phyloP scores from a whole-genome alignment of 2,888 invertebrate species.

The Cerastis rubricosa region DNA sequence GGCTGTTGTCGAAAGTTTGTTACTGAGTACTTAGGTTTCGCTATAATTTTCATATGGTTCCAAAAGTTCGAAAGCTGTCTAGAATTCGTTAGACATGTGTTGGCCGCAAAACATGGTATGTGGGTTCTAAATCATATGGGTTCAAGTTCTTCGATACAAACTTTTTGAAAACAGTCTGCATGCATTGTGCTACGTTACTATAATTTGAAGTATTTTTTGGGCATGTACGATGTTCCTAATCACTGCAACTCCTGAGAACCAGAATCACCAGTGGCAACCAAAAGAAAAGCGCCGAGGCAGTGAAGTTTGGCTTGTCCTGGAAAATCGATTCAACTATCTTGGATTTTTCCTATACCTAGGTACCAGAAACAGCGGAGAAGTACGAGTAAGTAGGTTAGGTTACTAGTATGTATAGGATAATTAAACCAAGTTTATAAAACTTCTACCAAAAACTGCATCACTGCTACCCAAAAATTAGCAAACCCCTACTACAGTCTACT shows the following conservation, averaged over 20 bases:
- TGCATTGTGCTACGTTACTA: background rate
- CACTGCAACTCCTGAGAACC: background rate
- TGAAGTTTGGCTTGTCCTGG: background rate
- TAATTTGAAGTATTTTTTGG: no score
- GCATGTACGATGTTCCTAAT: background rate
- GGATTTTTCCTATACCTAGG: background rate
- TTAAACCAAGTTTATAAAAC: background rate
- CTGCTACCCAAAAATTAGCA: constrained; percentile 19
- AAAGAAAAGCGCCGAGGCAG: background rate
- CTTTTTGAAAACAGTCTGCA: background rate
- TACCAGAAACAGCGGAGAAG: background rate
- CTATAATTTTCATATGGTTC: constrained; percentile 22
- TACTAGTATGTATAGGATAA: background rate
- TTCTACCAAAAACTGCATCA: background rate
- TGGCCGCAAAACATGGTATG: background rate
- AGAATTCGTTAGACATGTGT: constrained; percentile 25
- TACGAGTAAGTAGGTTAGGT: background rate
- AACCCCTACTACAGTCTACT: background rate
- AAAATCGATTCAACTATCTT: background rate
- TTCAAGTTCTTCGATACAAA: background rate
- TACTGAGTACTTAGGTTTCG: constrained; percentile 33
- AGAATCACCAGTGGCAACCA: no score
- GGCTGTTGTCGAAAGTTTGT: constrained; percentile 38
- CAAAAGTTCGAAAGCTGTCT: constrained; percentile 24
- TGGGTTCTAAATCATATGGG: background rate